Evolutionary conservation across 2,888 invertebrate species (phyloP), one percentile per base, ranked within the genome.

Genomic region (Agonopterix arenella): DNA sequence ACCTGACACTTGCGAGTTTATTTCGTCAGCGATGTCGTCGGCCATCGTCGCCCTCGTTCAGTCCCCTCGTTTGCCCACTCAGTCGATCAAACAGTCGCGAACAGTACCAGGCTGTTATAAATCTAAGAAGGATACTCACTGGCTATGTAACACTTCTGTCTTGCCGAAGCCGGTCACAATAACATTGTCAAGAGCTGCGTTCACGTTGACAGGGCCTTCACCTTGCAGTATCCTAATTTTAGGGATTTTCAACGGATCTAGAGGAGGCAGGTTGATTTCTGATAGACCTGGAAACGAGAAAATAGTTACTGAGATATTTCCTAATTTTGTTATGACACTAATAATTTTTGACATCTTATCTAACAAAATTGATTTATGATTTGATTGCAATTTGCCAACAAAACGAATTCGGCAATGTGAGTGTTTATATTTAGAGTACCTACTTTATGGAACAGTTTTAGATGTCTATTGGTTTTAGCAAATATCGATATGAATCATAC

Each of bases 221-320:
- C 93, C 93, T 84, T 93, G 93, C 47, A 92, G 80, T 64, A 94
- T 93, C 70, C 90, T 85, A 63, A 94, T 90, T 76, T 91, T 88
- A 5, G 92, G 90, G 44, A 93, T 89, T 60, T 90, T 89, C 49
- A 94, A 70, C 1, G 93, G 94, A 74, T 94, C 94, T 59, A 93
- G 74, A 18, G 92, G 88, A n/a, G 90, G 82, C 61, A 93, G 76
- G n/a, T 84, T 88, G 52, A 92, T 91, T 61, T 90, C 90, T 47
- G 90, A 89, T 49, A 91, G 73, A 54, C 92, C 90, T 89, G 68
- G 44, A 69, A 66, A 11, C 8, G n/a, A 28, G 28, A 28, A 28
- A 28, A 28, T 7, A 28, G 0, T 28, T 5, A 28, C 5, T 28
- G 28, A 28, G 28, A 28, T 5, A 28, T 28, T 28, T 28, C 28